phyloP scores from a whole-genome alignment of 2,113 vertebrate genomes.

The Ariopsis seemanni region DNA sequence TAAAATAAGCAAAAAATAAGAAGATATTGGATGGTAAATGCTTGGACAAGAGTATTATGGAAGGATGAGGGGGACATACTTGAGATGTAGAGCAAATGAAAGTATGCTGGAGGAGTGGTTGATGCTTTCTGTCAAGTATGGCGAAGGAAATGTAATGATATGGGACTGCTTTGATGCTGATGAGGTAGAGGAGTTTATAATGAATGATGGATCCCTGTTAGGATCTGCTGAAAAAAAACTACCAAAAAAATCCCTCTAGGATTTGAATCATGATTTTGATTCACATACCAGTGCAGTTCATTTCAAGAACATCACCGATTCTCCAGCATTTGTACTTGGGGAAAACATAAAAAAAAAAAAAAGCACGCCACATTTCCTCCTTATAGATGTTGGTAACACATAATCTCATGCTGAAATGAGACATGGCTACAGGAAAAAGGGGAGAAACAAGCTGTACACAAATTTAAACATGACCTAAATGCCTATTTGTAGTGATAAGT shows the following conservation, averaged over 20 bases:
- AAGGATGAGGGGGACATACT: background rate
- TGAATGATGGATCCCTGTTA: background rate
- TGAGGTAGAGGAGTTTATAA: background rate
- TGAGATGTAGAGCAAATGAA: background rate
- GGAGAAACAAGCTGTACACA: background rate
- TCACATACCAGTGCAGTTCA: background rate
- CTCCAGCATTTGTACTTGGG: no score
- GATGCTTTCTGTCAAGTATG: background rate
- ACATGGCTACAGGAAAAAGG: background rate
- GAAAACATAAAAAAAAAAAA: no score
- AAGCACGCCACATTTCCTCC: no score
- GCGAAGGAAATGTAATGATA: background rate
- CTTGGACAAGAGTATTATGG: background rate
- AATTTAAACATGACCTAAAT: background rate
- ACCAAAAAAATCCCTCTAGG: background rate
- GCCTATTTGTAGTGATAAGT: background rate
- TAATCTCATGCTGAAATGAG: background rate
- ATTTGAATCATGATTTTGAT: background rate
- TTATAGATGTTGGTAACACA: background rate
- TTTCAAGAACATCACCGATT: background rate
- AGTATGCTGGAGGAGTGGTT: background rate
- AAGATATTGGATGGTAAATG: background rate
- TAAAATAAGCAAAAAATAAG: background rate
- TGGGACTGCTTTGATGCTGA: background rate
- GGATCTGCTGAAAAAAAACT: background rate